A percentile compares a stretch with the other conserved stretches of the same genome.
Conservation (phyloP, 2,888 invertebrate species). For the Muschampia plurimacula region DNA sequence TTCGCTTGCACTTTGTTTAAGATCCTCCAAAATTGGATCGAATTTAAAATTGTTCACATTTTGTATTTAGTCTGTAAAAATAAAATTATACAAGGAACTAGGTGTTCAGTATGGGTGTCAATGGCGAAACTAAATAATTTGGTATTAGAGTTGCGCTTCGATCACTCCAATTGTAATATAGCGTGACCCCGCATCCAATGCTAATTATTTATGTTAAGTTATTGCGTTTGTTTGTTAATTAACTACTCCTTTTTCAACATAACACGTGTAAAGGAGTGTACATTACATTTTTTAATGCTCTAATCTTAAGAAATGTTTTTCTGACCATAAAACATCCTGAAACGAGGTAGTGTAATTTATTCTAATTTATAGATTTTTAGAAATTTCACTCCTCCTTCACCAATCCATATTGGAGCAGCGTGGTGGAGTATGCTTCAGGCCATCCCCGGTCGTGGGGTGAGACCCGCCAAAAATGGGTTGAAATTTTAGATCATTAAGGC, state of each 20-base stretch:
- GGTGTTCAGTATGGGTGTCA: not conserved
- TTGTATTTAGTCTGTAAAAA: not conserved
- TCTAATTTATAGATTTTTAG: too few species aligned
- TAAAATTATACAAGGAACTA: not conserved
- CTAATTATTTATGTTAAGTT: slow-evolving; percentile 25
- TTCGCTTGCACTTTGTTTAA: too few species aligned
- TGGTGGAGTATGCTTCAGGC: too few species aligned
- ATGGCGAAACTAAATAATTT: not conserved
- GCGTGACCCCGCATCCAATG: slow-evolving; percentile 16
- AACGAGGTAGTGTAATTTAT: too few species aligned
- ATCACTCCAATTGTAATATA: slow-evolving; percentile 8
- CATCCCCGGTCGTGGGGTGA: too few species aligned
- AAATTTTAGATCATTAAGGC: too few species aligned
- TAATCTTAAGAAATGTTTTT: not conserved
- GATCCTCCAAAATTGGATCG: too few species aligned
- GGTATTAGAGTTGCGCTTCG: not conserved
- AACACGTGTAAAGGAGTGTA: not conserved
- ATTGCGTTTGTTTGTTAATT: slow-evolving; percentile 33
- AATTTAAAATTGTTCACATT: too few species aligned
- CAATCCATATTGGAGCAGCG: too few species aligned
- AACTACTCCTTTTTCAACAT: slow-evolving; percentile 15
- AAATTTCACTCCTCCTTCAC: too few species aligned
- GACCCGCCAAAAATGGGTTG: too few species aligned
- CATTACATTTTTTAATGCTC: not conserved
- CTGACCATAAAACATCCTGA: too few species aligned